Evolutionary conservation across 2,797 vertebrate genomes (phyloP).

Genomic region (Emys orbicularis): DNA sequence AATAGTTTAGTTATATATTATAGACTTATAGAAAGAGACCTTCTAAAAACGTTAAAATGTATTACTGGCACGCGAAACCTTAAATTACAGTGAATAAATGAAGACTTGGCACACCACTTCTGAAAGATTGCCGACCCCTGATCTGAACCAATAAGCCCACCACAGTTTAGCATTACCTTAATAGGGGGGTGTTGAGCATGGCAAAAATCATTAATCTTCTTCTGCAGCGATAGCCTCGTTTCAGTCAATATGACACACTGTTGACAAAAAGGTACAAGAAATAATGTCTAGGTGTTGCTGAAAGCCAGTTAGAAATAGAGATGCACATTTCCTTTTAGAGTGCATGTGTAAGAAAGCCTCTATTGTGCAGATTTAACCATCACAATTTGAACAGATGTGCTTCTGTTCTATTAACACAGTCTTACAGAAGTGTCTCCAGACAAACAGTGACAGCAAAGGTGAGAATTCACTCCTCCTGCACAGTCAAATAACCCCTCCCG

Average conservation of each 20-base stretch:
- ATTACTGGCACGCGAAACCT: no score
- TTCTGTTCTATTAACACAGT: background rate
- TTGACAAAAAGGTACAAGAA: conserved; percentile 56
- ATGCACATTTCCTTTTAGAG: background rate
- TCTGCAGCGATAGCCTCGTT: conserved; percentile 88
- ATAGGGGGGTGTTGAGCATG: conserved; percentile 91
- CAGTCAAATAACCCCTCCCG: background rate
- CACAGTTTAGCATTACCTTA: conserved; percentile 84
- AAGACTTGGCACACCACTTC: no score
- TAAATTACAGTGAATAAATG: no score
- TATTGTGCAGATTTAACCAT: background rate
- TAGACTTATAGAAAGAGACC: no score
- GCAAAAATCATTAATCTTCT: conserved; percentile 94
- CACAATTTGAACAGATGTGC: background rate
- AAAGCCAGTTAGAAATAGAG: background rate
- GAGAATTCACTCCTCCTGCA: background rate
- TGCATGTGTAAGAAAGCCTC: background rate
- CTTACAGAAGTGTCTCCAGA: background rate
- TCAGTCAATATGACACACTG: conserved; percentile 97
- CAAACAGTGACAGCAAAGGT: background rate
- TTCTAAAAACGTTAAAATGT: no score
- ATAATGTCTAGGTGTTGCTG: background rate
- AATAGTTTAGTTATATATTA: no score
- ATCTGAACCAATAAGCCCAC: background rate
- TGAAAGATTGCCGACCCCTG: no score